These are phyloP conservation scores for Enteromius unitaeniatus DNA, from an alignment of 2,797 vertebrate genomes.

Conservation along the genomic window DNA sequence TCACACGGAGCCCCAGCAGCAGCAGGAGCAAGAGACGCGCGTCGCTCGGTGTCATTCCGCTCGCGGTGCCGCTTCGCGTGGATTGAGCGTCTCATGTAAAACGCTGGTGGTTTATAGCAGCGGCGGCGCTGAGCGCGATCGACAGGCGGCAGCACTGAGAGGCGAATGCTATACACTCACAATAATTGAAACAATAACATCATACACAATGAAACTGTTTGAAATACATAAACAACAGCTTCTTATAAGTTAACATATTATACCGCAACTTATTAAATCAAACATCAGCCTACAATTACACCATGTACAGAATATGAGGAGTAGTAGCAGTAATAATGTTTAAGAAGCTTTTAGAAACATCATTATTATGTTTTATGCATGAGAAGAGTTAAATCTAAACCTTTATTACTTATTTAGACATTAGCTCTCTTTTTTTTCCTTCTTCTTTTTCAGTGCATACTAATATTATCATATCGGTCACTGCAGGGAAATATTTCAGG, in stretches of 20 bases:
- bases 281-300: neutral
- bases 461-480: neutral
- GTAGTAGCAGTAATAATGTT: no score
- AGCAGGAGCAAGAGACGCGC: conserved; percentile 71
- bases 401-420: no score
- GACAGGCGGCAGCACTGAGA: conserved; percentile 86
- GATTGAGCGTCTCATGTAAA: conserved; percentile 73
- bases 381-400: no score
- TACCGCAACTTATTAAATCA: neutral
- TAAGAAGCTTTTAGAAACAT: no score
- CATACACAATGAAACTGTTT: neutral
- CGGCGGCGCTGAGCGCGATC: conserved; percentile 32
- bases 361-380: no score
- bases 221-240: neutral
- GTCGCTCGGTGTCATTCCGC: conserved; percentile 74
- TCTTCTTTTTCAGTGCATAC: no score
- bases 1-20: conserved; percentile 66
- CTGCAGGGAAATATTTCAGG: neutral
- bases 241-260: neutral
- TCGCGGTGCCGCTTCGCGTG: conserved; percentile 56
- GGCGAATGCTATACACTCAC: conserved; percentile 59
- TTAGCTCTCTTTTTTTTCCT: no score
- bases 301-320: neutral
- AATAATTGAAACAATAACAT: neutral
- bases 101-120: conserved; percentile 80